Evolutionary conservation across 2,888 invertebrate genomes (phyloP).

Genomic region (Xestia sexstrigata): DNA sequence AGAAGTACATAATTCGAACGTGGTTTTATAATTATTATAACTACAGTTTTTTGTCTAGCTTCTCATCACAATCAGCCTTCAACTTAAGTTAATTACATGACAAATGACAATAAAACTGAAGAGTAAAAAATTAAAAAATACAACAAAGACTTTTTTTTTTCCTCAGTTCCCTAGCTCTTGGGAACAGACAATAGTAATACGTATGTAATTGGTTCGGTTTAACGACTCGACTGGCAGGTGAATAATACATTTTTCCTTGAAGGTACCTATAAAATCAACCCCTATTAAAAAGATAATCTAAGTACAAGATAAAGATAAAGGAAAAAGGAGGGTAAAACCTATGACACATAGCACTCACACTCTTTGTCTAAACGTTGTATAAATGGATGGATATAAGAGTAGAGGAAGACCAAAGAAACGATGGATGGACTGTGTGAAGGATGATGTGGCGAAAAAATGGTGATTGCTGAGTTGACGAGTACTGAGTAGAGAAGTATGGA

Average conservation of each 20-base stretch:
- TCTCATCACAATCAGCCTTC: constrained; percentile 22
- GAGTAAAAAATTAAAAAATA: constrained; percentile 25
- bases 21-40: not conserved
- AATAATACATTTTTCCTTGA: not conserved
- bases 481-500: no score
- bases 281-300: not conserved
- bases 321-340: not conserved
- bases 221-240: not conserved
- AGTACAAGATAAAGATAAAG: not conserved
- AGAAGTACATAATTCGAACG: not conserved
- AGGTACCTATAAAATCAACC: not conserved
- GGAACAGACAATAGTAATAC: constrained; percentile 4
- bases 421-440: no score
- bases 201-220: constrained; percentile 6
- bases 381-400: no score
- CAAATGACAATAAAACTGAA: constrained; percentile 38
- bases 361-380: no score
- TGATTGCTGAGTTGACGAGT: no score
- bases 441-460: no score
- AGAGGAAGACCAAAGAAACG: no score
- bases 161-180: constrained; percentile 1
- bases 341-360: not conserved
- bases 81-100: constrained; percentile 30
- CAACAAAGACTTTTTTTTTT: constrained; percentile 40
- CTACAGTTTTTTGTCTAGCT: not conserved